Evolutionary conservation across 2,888 invertebrate species (phyloP), one percentile per base, ranked within the genome.

Genomic region (Xylota sylvarum): DNA sequence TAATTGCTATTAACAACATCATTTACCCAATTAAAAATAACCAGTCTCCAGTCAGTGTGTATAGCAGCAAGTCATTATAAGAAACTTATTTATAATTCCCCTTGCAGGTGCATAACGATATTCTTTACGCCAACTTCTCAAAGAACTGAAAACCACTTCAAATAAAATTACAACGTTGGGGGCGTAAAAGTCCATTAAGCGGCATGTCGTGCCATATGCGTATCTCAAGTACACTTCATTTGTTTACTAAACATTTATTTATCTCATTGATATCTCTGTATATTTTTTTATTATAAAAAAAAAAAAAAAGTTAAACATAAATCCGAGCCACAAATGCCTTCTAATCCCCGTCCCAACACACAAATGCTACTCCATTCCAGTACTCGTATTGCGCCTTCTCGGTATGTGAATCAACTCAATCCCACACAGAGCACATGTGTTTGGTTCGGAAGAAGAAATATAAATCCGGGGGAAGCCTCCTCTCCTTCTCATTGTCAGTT

Each of bases 191-290:
- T 35, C 52, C 48, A 35, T 37, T 62, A 70, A 62, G 23, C 40
- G 60, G 30, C 23, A 43, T 62, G 10, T 52, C 62, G 46, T 70
- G 35, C 52, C 43, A 62, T 56, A 72, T 79, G 64, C 64, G 35
- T 64, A 62, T 70, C 27, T 46, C 52, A 62, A 64, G 64, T 14
- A 46, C 72, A 40, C 79, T 65, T 58, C 35, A 58, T 73, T 80
- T 80, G 79, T 80, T 80, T 80, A 80, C 72, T 50, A 73, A 80
- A 73, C 72, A 73, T 65, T 64, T 64, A 55, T 72, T 73, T 73
- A 80, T 80, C 72, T 72, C 70, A 70, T 56, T 70, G 70, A 70
- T 79, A 70, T 64, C 27, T 64, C 37, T 48, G 32, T 6, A 4
- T 35, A 5, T 37, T 19, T 35, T 64, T 37, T 46, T 58, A 9